Evolutionary conservation across 2,113 vertebrate genomes (phyloP).

Genomic region (Takifugu bimaculatus): DNA sequence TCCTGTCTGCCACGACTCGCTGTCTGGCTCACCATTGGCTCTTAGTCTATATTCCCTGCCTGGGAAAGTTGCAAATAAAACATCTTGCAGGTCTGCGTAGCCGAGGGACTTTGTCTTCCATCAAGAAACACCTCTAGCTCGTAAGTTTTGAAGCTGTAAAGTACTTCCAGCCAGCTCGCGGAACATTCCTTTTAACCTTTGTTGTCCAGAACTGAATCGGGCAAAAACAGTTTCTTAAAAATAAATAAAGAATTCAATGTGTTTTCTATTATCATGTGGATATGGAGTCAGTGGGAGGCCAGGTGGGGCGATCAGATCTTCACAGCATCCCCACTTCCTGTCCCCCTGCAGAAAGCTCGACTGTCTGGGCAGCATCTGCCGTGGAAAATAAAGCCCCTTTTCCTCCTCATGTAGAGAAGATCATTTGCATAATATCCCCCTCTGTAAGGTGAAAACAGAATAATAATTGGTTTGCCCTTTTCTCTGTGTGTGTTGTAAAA

Average conservation of each 20-base stretch:
- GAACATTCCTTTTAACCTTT: constrained; percentile 73
- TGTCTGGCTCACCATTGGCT: constrained; percentile 42
- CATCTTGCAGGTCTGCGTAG: constrained; percentile 54
- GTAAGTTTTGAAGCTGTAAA: constrained; percentile 65
- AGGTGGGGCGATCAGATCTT: constrained; percentile 71
- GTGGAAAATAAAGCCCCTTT: constrained; percentile 76
- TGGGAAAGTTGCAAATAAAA: constrained; percentile 70
- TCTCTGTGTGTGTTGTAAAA: constrained; percentile 83
- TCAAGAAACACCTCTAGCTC: constrained; percentile 68
- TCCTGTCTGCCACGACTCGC: constrained; percentile 57
- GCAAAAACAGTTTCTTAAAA: constrained; percentile 36
- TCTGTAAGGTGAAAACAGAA: constrained; percentile 84
- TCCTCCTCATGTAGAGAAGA: constrained; percentile 77
- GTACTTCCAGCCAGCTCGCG: constrained; percentile 61
- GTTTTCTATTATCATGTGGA: constrained; percentile 68
- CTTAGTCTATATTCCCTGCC: constrained; percentile 53
- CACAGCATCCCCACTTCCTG: constrained; percentile 68
- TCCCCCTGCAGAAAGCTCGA: constrained; percentile 60
- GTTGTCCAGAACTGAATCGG: constrained; percentile 52
- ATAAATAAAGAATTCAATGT: constrained; percentile 66
- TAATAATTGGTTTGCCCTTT: constrained; percentile 85
- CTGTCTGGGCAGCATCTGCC: constrained; percentile 76
- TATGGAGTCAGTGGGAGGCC: constrained; percentile 70
- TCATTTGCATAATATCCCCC: constrained; percentile 82
- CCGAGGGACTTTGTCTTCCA: constrained; percentile 66